Evolutionary conservation across 1,140 invertebrate genomes (phyloP).

Genomic region (Drosophila lowei): DNA sequence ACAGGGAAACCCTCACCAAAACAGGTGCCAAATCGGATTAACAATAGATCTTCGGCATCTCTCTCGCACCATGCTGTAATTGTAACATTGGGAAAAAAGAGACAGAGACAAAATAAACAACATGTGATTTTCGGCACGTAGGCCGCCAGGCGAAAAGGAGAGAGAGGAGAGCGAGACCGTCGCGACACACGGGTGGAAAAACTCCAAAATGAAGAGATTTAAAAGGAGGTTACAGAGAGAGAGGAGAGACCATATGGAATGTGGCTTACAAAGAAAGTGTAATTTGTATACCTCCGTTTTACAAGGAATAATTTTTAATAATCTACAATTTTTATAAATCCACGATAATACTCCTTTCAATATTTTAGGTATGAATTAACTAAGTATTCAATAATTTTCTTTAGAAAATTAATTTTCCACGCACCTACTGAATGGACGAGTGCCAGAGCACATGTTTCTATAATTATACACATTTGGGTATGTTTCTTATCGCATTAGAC

Average conservation of each 20-base stretch:
- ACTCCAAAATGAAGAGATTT: constrained; percentile 31
- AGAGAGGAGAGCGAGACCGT: constrained; percentile 31
- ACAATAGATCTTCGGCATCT: constrained; percentile 31
- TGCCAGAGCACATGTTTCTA: constrained; percentile 42
- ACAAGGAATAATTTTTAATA: not conserved
- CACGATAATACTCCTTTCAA: no score
- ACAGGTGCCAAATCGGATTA: constrained; percentile 17
- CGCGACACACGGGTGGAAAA: constrained; percentile 30
- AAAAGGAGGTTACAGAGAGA: not conserved
- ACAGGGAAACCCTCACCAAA: not conserved
- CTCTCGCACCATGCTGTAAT: constrained; percentile 41
- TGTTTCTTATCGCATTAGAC: constrained; percentile 49
- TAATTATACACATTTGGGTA: constrained; percentile 26
- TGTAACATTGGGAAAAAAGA: constrained; percentile 40
- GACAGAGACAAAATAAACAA: constrained; percentile 61
- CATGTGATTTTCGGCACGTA: constrained; percentile 80
- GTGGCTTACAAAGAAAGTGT: constrained; percentile 7
- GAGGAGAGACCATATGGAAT: not conserved
- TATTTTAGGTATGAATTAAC: no score
- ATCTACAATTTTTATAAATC: no score
- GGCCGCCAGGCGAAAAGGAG: constrained; percentile 57
- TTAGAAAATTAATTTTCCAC: constrained; percentile 23
- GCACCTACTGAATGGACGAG: not conserved
- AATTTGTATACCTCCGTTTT: not conserved
- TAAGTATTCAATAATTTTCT: not conserved